phyloP scores from a whole-genome alignment of 2,113 vertebrate genomes.

The Oryctolagus cuniculus region DNA sequence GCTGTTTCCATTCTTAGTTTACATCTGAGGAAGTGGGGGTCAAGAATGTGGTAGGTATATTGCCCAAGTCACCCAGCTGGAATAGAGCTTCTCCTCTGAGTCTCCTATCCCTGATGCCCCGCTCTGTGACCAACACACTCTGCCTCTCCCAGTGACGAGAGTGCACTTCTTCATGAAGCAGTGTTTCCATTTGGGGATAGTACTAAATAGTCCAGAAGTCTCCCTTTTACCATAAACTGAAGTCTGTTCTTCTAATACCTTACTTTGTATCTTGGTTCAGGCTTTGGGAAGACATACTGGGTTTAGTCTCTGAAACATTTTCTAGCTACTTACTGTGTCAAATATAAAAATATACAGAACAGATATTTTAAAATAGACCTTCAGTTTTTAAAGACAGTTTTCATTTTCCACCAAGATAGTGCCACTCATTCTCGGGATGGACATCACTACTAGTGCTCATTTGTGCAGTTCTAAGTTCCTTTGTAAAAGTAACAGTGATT shows the following conservation, averaged over 20 bases:
- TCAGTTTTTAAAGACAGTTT: not conserved
- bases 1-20: constrained; percentile 10
- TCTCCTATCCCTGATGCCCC: not conserved
- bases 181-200: not conserved
- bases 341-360: not conserved
- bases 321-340: not conserved
- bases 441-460: not conserved
- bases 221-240: not conserved
- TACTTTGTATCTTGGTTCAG: not conserved
- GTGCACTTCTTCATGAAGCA: not conserved
- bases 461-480: not conserved
- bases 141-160: not conserved
- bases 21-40: constrained; percentile 6
- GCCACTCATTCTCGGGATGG: constrained; percentile 41
- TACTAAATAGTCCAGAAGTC: not conserved
- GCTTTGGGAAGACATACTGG: not conserved
- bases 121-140: not conserved
- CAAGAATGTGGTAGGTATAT: not conserved
- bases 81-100: not conserved
- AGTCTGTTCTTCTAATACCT: not conserved
- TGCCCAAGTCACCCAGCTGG: not conserved
- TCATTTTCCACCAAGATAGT: constrained; percentile 2
- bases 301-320: constrained; percentile 19
- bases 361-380: not conserved
- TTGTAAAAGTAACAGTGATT: not conserved